phyloP scores from a whole-genome alignment of 2,888 invertebrate genomes.

The Tipula vernalis region DNA sequence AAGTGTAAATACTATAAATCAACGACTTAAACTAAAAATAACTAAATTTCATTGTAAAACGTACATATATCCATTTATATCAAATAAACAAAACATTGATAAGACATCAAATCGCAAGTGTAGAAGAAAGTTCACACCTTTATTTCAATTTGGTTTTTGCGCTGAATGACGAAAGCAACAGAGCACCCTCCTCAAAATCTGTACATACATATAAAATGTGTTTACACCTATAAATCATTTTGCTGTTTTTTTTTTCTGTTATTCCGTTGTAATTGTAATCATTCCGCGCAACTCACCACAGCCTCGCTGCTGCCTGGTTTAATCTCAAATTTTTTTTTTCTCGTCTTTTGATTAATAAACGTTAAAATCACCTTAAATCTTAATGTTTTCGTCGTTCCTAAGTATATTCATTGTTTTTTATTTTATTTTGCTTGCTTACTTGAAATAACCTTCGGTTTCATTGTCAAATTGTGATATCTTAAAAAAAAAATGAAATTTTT shows the following conservation, averaged over 20 bases:
- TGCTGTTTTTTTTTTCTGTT: not conserved
- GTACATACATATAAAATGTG: not conserved
- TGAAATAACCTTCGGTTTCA: not conserved
- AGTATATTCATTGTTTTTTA: not conserved
- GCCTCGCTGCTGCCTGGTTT: not conserved
- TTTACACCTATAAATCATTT: not conserved
- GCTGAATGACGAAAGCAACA: not conserved
- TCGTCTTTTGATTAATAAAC: not conserved
- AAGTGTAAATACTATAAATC: not conserved
- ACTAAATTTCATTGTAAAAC: not conserved
- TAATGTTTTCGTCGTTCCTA: not conserved
- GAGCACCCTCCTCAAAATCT: not conserved
- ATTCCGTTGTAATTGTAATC: too few relatives aligned
- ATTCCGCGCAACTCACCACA: not conserved
- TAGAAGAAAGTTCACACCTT: not conserved
- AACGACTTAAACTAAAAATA: not conserved
- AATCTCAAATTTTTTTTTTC: not conserved
- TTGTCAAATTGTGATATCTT: slow-evolving; percentile 4
- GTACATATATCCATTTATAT: not conserved
- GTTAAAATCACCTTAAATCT: not conserved
- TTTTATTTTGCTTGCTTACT: not conserved
- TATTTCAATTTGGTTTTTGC: not conserved
- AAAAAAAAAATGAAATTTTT: not conserved
- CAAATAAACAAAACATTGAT: not conserved
- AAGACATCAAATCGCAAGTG: not conserved